These are phyloP conservation scores for Gobionotothen gibberifrons DNA, from an alignment of 2,797 vertebrate genomes.

Conservation along the genomic window DNA sequence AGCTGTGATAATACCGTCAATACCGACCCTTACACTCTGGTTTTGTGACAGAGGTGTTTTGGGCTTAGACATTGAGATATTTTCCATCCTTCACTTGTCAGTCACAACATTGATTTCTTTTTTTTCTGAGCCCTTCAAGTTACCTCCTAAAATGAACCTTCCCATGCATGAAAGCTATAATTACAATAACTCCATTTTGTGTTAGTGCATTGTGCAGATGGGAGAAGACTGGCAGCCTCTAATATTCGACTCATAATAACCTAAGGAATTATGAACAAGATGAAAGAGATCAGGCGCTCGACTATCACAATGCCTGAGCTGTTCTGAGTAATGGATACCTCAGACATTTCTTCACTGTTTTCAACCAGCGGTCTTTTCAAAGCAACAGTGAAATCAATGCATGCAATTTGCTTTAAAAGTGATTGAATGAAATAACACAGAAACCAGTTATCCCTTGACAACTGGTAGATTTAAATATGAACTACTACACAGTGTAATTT, in stretches of 20 bases:
- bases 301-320: conserved; percentile 59
- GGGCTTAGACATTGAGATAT: conserved; percentile 45
- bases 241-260: conserved; percentile 80
- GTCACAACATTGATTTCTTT: conserved; percentile 42
- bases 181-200: conserved; percentile 80
- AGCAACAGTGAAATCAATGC: conserved; percentile 48
- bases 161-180: conserved; percentile 84
- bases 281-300: conserved; percentile 75
- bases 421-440: conserved; percentile 41
- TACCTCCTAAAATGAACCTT: conserved; percentile 79
- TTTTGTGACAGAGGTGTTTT: conserved; percentile 51
- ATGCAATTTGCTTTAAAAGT: conserved; percentile 38
- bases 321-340: conserved; percentile 64
- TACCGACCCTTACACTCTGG: conserved; percentile 37
- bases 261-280: conserved; percentile 77
- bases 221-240: conserved; percentile 70
- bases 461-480: conserved; percentile 20
- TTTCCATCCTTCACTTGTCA: conserved; percentile 59
- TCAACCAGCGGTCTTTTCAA: conserved; percentile 44
- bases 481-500: conserved; percentile 2
- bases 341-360: conserved; percentile 38
- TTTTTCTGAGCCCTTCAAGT: conserved; percentile 69
- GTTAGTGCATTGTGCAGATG: conserved; percentile 59
- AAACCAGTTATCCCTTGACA: conserved; percentile 10
- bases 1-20: conserved; percentile 66